Conservation (phyloP, 2,797 vertebrate species). For the Dallia pectoralis region DNA sequence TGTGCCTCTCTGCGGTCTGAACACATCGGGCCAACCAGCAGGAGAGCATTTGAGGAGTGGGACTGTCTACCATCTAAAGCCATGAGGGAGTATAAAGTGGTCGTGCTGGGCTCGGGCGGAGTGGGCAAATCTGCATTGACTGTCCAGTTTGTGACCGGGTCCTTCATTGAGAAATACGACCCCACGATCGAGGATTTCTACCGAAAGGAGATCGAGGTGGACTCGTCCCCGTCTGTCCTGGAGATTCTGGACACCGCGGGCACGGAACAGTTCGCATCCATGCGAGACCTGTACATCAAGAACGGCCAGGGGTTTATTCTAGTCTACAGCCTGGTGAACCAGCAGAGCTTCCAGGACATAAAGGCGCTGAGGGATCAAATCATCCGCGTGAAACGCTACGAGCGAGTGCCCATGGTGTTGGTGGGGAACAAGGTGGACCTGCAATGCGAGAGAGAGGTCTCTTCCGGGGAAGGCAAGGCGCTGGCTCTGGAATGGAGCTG, state of each 20-base stretch:
- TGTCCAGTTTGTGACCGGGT: constrained; percentile 91
- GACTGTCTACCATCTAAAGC: constrained; percentile 53
- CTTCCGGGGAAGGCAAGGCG: constrained; percentile 89
- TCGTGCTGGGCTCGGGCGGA: constrained; percentile 90
- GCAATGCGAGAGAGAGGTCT: constrained; percentile 91
- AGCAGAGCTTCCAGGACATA: constrained; percentile 96
- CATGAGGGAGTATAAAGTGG: constrained; percentile 95
- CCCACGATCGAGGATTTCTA: constrained; percentile 95
- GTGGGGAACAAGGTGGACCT: constrained; percentile 98
- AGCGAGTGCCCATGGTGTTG: constrained; percentile 94
- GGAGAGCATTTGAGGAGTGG: constrained; percentile 60
- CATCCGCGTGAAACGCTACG: constrained; percentile 92
- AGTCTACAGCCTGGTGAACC: constrained; percentile 91
- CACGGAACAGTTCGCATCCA: constrained; percentile 93
- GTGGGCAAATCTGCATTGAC: constrained; percentile 92
- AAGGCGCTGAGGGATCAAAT: constrained; percentile 95
- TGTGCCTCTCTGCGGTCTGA: constrained; percentile 50
- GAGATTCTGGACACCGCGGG: constrained; percentile 93
- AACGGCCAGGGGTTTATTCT: constrained; percentile 91
- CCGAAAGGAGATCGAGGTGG: constrained; percentile 94
- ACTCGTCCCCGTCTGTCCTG: constrained; percentile 91
- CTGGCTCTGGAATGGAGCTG: constrained; percentile 95
- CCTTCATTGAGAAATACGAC: constrained; percentile 94
- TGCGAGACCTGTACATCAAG: constrained; percentile 93
- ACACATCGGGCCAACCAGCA: constrained; percentile 68